These are phyloP conservation scores for Chaetodon auriga DNA, from an alignment of 2,113 vertebrate species.

Conservation along the genomic window DNA sequence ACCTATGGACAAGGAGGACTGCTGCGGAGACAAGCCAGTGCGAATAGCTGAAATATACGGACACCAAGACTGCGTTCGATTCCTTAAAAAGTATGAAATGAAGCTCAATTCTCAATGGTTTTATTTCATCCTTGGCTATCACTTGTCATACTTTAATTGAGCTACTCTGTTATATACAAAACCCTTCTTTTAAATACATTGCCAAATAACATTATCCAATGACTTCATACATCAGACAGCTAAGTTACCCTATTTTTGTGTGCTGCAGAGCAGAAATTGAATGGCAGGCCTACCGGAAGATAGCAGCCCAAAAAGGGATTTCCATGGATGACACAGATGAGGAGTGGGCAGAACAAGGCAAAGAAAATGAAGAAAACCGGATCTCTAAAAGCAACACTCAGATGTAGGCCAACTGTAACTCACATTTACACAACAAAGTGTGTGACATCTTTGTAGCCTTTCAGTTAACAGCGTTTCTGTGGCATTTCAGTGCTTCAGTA, in stretches of 20 bases:
- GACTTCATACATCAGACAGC: background rate
- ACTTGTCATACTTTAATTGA: background rate
- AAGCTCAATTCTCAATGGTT: background rate
- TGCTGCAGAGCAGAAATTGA: slow-evolving; percentile 88
- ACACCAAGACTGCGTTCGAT: slow-evolving; percentile 87
- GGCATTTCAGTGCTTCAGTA: background rate
- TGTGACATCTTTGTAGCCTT: background rate
- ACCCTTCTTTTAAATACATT: background rate
- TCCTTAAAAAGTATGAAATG: slow-evolving; percentile 88
- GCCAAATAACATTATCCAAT: background rate
- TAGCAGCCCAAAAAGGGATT: slow-evolving; percentile 75
- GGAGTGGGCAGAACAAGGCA: slow-evolving; percentile 86
- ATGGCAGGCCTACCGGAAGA: slow-evolving; percentile 76
- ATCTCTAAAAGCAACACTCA: background rate
- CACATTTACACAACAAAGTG: background rate
- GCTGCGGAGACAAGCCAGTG: slow-evolving; percentile 88
- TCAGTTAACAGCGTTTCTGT: background rate
- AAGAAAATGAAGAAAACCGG: slow-evolving; percentile 70
- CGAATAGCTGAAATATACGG: slow-evolving; percentile 92
- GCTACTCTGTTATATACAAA: background rate
- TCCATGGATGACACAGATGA: slow-evolving; percentile 87
- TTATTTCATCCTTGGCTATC: background rate
- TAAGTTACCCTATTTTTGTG: background rate
- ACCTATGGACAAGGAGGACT: slow-evolving; percentile 86
- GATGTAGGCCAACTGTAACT: background rate